Percentiles rank a stretch among this genome's conserved stretches.
These are phyloP conservation scores for Hemaris fuciformis DNA, from an alignment of 2,888 invertebrate genomes.

Conservation along the genomic window DNA sequence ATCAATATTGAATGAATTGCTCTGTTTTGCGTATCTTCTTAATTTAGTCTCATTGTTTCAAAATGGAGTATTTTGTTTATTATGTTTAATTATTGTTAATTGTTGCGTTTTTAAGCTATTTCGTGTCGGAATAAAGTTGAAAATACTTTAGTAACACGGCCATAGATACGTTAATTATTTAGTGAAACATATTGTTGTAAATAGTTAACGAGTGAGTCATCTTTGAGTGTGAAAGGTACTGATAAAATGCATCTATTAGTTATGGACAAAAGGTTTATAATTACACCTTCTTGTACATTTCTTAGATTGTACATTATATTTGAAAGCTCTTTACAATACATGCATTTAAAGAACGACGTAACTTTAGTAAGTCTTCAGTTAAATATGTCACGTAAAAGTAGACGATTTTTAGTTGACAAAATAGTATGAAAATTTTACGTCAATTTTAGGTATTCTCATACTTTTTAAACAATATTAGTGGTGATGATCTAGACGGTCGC, in stretches of 20 bases:
- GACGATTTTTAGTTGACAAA: no score
- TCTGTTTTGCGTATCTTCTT: not conserved
- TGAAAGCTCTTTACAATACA: no score
- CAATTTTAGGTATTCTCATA: no score
- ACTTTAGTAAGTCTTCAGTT: no score
- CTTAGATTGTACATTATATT: no score
- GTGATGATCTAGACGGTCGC: no score
- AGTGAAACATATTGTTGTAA: not conserved
- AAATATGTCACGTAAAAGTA: no score
- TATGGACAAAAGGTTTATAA: not conserved
- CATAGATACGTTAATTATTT: not conserved
- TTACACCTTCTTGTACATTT: no score
- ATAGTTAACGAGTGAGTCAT: not conserved
- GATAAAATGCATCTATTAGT: not conserved
- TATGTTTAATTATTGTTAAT: not conserved
- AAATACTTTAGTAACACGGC: not conserved
- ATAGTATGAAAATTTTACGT: no score
- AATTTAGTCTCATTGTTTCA: conserved; percentile 11
- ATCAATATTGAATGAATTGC: not conserved
- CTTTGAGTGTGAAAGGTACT: not conserved
- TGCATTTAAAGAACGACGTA: no score
- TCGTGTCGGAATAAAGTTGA: not conserved
- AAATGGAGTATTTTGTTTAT: conserved; percentile 10
- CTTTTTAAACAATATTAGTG: no score
- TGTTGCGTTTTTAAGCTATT: not conserved